Base-by-base conservation (phyloP, 2,797 vertebrate genomes). In the Sebastes hubbsi region DNA sequence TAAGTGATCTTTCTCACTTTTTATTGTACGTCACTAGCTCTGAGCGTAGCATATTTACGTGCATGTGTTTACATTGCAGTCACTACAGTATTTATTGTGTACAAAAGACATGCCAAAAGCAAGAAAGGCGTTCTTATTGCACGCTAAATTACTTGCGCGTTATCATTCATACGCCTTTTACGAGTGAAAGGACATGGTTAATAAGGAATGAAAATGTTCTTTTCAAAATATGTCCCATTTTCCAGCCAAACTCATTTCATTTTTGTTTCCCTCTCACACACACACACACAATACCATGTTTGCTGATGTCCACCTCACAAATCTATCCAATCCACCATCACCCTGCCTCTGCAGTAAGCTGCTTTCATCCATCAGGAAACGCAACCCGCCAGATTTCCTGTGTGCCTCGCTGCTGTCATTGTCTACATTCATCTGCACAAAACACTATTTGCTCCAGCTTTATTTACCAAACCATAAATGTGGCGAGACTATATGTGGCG, bases 381-480 rank as follows among this genome's bases (percentile, higher is more conserved):
- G 9, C 49, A 84, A 38, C 60, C 29, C 22, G 13, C 62, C 77
- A 60, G 34, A 77, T 75, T 77, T 55, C 34, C 72, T 29, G 16
- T 36, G 59, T 49, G 64, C 42, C 61, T 77, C 22, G n/a, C 80
- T 54, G 72, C 67, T 22, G 75, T 72, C 68, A 75, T 78, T 87
- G 80, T 89, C 80, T 46, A 64, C 83, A 88, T 86, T 86, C 69
- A 77, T 89, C 85, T 79, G 80, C 69, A 61, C 66, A 78, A 72
- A 86, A 76, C 63, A 42, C 64, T 18, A 77, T 71, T 78, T 30
- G 61, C 75, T 61, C 20, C 65, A 9, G 81, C 76, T 89, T 86
- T 88, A 83, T 91, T 87, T 75, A 74, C 78, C 54, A 82, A 84
- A 79, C 77, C 78, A 72, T 70, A 49, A 85, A 75, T 52, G 60